Evolutionary conservation across 2,113 vertebrate genomes (phyloP).

Genomic region (Leuciscus idus): DNA sequence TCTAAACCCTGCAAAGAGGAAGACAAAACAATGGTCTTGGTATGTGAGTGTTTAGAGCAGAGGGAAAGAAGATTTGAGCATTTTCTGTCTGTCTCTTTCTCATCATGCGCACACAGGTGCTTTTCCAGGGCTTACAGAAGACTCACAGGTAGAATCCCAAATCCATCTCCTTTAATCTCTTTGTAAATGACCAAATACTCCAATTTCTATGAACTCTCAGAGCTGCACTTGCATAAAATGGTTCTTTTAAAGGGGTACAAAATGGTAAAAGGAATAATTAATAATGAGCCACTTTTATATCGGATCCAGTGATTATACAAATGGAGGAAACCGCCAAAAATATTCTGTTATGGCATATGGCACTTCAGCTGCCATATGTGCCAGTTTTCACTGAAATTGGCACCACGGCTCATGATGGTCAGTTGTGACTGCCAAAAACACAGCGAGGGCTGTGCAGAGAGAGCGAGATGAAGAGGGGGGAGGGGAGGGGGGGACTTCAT

Average conservation of each 20-base stretch:
- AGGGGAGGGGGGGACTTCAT: conserved; percentile 80
- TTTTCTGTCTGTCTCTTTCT: conserved; percentile 6
- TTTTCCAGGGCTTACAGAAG: background rate
- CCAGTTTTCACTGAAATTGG: conserved; percentile 99
- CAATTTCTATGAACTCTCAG: conserved; percentile 66
- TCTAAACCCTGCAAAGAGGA: conserved; percentile 23
- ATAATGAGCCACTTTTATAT: conserved; percentile 82
- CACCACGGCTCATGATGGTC: conserved; percentile 92
- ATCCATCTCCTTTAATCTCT: background rate
- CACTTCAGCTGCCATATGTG: conserved; percentile 99
- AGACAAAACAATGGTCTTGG: conserved; percentile 22
- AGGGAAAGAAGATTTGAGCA: conserved; percentile 7
- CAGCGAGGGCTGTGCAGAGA: conserved; percentile 82
- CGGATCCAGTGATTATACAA: conserved; percentile 83
- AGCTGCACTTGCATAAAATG: conserved; percentile 63
- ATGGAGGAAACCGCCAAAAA: conserved; percentile 93
- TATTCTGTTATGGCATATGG: conserved; percentile 97
- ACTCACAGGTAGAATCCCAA: background rate
- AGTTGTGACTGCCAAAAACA: conserved; percentile 99
- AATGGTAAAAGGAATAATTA: conserved; percentile 75
- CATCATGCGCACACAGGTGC: background rate
- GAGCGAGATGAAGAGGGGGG: conserved; percentile 52
- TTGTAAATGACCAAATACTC: conserved; percentile 60
- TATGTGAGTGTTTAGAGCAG: conserved; percentile 24
- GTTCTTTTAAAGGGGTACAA: conserved; percentile 59